A percentile compares a stretch with the other conserved stretches of the same genome.
Conservation (phyloP, 35 echinoderm and acorn worm genomes). For the Eucidaris tribuloides region DNA sequence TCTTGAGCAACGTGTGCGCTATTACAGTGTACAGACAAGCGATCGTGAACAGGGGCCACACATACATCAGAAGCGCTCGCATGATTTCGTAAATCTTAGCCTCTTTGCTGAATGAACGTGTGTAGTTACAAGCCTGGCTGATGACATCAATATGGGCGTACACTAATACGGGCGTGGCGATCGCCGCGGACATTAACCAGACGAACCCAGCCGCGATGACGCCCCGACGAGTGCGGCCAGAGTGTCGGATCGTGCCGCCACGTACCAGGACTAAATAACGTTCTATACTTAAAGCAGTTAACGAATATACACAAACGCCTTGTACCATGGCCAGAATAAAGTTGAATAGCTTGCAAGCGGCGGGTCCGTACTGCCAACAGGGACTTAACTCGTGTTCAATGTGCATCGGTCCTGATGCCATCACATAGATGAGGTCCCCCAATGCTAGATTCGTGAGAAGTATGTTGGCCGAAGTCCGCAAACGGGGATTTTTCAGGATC, state of each 20-base stretch:
- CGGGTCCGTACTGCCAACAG: slow-evolving; percentile 46
- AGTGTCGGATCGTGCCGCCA: slow-evolving; percentile 1
- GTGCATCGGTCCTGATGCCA: slow-evolving; percentile 52
- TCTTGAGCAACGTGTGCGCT: slow-evolving; percentile 57
- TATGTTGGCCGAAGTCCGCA: slow-evolving; percentile 73
- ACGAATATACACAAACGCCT: slow-evolving; percentile 66
- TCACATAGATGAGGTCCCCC: slow-evolving; percentile 68
- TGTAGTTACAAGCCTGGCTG: slow-evolving; percentile 27
- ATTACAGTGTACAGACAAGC: slow-evolving; percentile 63
- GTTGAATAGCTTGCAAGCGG: slow-evolving; percentile 61
- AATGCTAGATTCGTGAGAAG: slow-evolving; percentile 60
- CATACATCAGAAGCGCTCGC: slow-evolving; percentile 35
- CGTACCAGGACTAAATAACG: slow-evolving; percentile 60
- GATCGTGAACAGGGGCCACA: slow-evolving; percentile 39
- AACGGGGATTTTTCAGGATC: slow-evolving; percentile 34
- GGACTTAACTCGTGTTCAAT: slow-evolving; percentile 52
- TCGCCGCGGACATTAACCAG: slow-evolving; percentile 39
- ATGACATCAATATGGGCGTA: slow-evolving; percentile 43
- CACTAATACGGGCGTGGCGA: slow-evolving; percentile 36
- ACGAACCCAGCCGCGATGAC: slow-evolving; percentile 10
- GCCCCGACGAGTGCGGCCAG: slow-evolving; percentile 12
- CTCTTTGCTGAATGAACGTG: neutral
- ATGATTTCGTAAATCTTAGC: slow-evolving; percentile 53
- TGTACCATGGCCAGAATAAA: slow-evolving; percentile 52
- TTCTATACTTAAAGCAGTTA: slow-evolving; percentile 52